phyloP scores from a whole-genome alignment of 2,888 invertebrate genomes.

The Morpho helenor region DNA sequence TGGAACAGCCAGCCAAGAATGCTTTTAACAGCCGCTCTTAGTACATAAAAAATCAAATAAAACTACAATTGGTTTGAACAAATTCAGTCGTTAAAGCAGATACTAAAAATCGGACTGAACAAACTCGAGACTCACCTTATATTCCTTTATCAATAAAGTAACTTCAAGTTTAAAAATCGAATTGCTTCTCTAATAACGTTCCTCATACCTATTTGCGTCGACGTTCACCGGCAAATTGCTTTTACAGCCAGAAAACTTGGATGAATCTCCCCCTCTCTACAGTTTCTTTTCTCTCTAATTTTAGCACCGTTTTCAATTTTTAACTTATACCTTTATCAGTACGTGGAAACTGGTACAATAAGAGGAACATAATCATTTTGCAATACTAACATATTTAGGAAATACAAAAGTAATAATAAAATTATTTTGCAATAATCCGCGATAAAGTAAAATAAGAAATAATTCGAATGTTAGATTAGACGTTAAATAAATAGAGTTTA shows the following conservation, averaged over 20 bases:
- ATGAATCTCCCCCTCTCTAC: conserved; percentile 18
- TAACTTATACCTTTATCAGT: not conserved
- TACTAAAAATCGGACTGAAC: conserved; percentile 2
- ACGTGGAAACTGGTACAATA: no score
- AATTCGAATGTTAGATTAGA: no score
- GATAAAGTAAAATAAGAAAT: no score
- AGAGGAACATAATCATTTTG: no score
- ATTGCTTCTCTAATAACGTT: conserved; percentile 28
- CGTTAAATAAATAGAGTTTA: no score
- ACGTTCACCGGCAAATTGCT: conserved; percentile 30
- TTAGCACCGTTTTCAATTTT: conserved; percentile 17
- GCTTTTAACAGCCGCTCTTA: not conserved
- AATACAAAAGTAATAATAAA: no score
- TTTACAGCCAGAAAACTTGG: conserved; percentile 24
- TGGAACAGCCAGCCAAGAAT: not conserved
- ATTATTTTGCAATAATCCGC: no score
- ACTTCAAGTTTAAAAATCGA: conserved; percentile 24
- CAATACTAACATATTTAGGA: no score
- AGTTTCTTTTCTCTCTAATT: conserved; percentile 20
- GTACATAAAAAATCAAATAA: not conserved
- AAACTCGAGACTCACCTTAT: conserved; percentile 1
- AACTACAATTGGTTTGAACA: conserved; percentile 4
- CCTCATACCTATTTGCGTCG: conserved; percentile 27
- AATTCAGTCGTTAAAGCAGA: not conserved
- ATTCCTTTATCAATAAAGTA: conserved; percentile 15